Conservation (phyloP, 2,888 invertebrate species). For the Bimastos eiseni region DNA sequence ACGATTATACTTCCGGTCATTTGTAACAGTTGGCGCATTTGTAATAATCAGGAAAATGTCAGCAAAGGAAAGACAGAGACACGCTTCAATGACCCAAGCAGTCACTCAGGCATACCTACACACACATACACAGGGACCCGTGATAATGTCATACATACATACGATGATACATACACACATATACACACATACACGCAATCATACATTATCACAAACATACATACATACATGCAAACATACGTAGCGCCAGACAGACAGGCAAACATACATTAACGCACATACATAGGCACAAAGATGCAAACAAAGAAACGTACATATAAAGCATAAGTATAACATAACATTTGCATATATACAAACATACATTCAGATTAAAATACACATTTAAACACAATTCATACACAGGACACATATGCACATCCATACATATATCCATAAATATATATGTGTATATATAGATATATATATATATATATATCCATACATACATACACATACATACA, state of each 20-base stretch:
- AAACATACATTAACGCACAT: neutral
- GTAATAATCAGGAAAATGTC: conserved; percentile 13
- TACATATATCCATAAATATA: no score
- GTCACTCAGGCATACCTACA: neutral
- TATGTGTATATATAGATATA: no score
- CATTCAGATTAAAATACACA: no score
- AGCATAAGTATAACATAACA: neutral
- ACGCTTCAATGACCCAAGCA: neutral
- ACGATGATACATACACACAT: neutral
- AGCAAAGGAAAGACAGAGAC: neutral
- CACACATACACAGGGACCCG: neutral
- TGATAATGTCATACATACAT: neutral
- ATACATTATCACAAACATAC: neutral
- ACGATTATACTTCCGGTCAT: neutral
- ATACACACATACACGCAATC: neutral
- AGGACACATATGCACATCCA: neutral
- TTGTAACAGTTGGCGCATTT: conserved; percentile 2
- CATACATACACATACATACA: neutral
- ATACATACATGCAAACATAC: neutral
- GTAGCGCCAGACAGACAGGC: neutral
- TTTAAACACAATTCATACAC: no score
- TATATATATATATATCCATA: neutral
- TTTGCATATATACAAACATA: neutral
- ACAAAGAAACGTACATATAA: neutral
- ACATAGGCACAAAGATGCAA: neutral